Evolutionary conservation across 2,797 vertebrate species (phyloP).

Genomic region (Erpetoichthys calabaricus): DNA sequence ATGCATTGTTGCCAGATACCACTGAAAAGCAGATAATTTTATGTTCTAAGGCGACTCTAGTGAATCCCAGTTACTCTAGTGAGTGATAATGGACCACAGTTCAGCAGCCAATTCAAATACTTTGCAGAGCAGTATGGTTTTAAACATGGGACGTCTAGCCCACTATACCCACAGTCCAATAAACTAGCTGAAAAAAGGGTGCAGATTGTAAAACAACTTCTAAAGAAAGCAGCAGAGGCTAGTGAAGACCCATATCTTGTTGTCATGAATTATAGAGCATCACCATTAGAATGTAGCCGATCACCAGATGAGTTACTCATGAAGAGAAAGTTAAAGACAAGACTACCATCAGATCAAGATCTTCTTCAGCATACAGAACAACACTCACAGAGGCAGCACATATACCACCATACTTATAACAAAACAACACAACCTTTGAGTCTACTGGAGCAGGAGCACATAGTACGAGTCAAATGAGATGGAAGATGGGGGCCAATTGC

Average conservation of each 20-base stretch:
- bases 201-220: constrained; percentile 5
- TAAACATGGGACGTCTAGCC: constrained; percentile 8
- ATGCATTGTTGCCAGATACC: too few species aligned
- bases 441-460: constrained; percentile 7
- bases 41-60: too few species aligned
- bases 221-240: constrained; percentile 5
- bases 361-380: not conserved
- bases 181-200: constrained; percentile 4
- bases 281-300: constrained; percentile 7
- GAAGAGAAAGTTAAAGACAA: constrained; percentile 8
- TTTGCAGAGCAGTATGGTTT: constrained; percentile 4
- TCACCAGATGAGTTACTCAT: constrained; percentile 10
- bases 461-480: constrained; percentile 8
- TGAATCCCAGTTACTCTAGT: constrained; percentile 8
- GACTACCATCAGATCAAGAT: constrained; percentile 5
- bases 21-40: too few species aligned
- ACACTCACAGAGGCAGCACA: not conserved
- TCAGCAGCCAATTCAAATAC: constrained; percentile 1
- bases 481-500: constrained; percentile 7
- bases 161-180: constrained; percentile 2
- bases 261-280: constrained; percentile 5
- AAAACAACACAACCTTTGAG: constrained; percentile 4
- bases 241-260: constrained; percentile 9
- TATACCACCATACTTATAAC: not conserved
- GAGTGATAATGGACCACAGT: constrained; percentile 8